These are phyloP conservation scores for Ophioninae sp. DNA, from an alignment of 2,888 invertebrate species.

Conservation along the genomic window DNA sequence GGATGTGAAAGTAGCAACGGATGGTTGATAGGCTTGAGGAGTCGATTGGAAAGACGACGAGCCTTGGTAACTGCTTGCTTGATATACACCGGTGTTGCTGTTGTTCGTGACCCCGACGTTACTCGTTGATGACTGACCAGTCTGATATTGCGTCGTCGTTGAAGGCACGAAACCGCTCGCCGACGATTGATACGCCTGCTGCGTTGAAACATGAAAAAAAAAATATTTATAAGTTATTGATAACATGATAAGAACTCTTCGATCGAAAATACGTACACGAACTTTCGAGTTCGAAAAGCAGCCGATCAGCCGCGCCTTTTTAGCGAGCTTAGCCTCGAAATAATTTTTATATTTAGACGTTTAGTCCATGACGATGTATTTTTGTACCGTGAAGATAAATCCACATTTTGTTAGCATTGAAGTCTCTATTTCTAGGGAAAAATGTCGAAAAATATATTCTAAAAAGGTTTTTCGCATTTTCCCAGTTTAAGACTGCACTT, in stretches of 20 bases:
- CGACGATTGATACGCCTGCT: slow-evolving; percentile 76
- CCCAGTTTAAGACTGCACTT: too few species aligned
- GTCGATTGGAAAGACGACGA: slow-evolving; percentile 77
- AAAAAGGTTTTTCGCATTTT: too few species aligned
- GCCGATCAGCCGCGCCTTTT: too few species aligned
- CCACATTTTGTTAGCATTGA: too few species aligned
- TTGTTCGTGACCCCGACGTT: slow-evolving; percentile 75
- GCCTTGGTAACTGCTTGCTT: slow-evolving; percentile 76
- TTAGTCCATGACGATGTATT: too few species aligned
- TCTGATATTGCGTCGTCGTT: slow-evolving; percentile 78
- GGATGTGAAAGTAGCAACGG: slow-evolving; percentile 77
- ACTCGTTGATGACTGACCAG: slow-evolving; percentile 74
- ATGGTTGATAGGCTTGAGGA: slow-evolving; percentile 77
- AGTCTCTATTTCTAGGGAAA: too few species aligned
- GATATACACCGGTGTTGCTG: slow-evolving; percentile 76
- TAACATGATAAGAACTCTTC: not conserved
- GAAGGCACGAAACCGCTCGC: slow-evolving; percentile 76
- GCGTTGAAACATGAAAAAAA: not conserved
- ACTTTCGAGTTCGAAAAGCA: too few species aligned
- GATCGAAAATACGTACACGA: too few species aligned
- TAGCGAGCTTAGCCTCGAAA: too few species aligned
- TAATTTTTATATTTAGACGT: too few species aligned
- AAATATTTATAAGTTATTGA: not conserved
- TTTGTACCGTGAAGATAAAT: too few species aligned
- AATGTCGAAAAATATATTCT: too few species aligned